Evolutionary conservation across 2,113 vertebrate species (phyloP), one percentile per base, ranked within the genome.

Genomic region (Xiphophorus couchianus): DNA sequence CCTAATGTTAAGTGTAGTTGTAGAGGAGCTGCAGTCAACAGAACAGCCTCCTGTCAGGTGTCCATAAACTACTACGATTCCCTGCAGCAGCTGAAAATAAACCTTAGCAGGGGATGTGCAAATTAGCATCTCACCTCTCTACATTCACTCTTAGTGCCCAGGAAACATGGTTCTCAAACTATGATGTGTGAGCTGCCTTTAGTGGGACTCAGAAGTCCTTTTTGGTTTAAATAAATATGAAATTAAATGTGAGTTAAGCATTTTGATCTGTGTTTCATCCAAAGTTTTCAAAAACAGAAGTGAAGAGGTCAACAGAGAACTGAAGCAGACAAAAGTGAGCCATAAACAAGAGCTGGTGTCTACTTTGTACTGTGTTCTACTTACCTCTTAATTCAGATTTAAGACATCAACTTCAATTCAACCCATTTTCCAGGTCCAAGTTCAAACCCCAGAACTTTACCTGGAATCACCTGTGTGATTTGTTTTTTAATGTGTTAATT

Each of bases 21-120:
- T 19, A 22, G 54, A 5, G 25, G 60, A 76, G 51, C 13, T 6
- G 81, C 69, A 65, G 69, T 86, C 87, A 91, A 85, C 74, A 75
- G 67, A 62, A 31, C 78, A 75, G 48, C 17, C 42, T 73, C 29
- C 39, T 66, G 70, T 76, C 88, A 86, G 82, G 86, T 88, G 84
- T 88, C 65, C 72, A 66, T 66, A 58, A 77, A 81, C 39, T 15
- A 28, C 44, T 39, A 25, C 68, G 85, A 71, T 82, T 84, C 70
- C 84, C 86, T 81, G 78, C 81, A 68, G 77, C 58, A 74, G 68
- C 54, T 77, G 66, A 73, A 78, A 74, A 74, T 51, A 54, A 63
- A 51, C 76, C 72, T 25, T 69, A 87, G 83, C 66, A 48, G 67
- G 74, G 25, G 69, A 74, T 74, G 19, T 63, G 44, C 30, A 71